Base-by-base conservation (phyloP, 2,113 vertebrate genomes). In the Aegotheles bennettii region DNA sequence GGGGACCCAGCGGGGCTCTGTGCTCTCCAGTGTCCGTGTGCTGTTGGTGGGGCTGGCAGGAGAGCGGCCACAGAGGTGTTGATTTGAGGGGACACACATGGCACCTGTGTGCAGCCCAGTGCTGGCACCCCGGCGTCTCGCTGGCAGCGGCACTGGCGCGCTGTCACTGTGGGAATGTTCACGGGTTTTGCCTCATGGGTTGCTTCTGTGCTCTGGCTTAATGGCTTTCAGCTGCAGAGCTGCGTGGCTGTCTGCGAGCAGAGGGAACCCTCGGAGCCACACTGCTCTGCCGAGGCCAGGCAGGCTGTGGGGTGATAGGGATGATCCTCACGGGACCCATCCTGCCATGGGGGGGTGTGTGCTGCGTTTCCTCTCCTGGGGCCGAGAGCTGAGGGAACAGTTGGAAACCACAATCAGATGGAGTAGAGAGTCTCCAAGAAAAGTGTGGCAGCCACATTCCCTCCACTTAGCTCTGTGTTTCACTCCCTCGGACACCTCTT, bases 101-200 rank as follows among this genome's bases (percentile, higher is more conserved):
- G 69, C 68, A 73, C 65, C 70, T 17, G 20, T 2, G 6, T 21
- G 48, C 23, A 47, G 40, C 63, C 56, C 50, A 12, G 38, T 16
- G 63, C 43, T 3, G 11, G 77, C 43, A 60, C n/a, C 48, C 38
- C 1, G 2, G 23, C 0, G 2, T 59, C 40, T 31, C 9, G 26
- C 69, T 90, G 85, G 70, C 88, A 23, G 38, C 1, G 0, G n/a
- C 40, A 28, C 7, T 1, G 2, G 24, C 2, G 0, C 0, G 1
- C 79, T 42, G 31, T 60, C 38, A 11, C 60, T 4, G 19, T 4
- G 65, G 80, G 69, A 51, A 31, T 4, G 8, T 29, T 80, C 79
- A 11, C 0, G 3, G 42, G 17, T 43, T 87, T 54, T 67, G 81
- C 89, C 60, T 96, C 57, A 5, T 5, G 61, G 10, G 13, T 25